These are phyloP conservation scores for Eupithecia abbreviata DNA, from an alignment of 2,888 invertebrate species.

Conservation along the genomic window DNA sequence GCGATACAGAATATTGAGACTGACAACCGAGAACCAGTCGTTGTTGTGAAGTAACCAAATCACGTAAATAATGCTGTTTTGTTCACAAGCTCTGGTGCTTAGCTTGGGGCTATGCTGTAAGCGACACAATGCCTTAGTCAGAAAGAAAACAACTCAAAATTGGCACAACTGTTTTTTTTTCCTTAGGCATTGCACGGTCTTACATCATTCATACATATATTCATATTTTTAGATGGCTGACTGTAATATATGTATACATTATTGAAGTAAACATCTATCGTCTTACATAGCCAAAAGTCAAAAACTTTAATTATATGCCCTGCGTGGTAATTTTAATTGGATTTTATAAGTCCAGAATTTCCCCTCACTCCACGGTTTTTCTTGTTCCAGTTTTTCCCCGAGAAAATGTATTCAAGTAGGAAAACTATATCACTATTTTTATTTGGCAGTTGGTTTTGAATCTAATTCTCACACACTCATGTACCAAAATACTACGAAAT, in stretches of 20 bases:
- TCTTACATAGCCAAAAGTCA: too few species aligned
- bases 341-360: too few species aligned
- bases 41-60: not conserved
- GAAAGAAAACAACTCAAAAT: not conserved
- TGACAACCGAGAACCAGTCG: not conserved
- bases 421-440: not conserved
- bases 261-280: too few species aligned
- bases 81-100: too few species aligned
- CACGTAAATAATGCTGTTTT: not conserved
- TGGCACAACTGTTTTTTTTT: not conserved
- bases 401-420: too few species aligned
- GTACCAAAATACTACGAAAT: constrained; percentile 13
- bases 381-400: too few species aligned
- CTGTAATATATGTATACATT: not conserved
- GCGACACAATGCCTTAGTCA: not conserved
- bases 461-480: not conserved
- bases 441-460: not conserved
- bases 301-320: too few species aligned
- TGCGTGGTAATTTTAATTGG: too few species aligned
- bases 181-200: too few species aligned
- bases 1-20: constrained; percentile 19
- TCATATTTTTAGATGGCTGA: not conserved
- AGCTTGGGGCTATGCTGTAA: not conserved
- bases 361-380: too few species aligned
- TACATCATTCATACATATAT: not conserved